phyloP scores from a whole-genome alignment of 1,140 invertebrate species.

The Thaumetopoea pityocampa region DNA sequence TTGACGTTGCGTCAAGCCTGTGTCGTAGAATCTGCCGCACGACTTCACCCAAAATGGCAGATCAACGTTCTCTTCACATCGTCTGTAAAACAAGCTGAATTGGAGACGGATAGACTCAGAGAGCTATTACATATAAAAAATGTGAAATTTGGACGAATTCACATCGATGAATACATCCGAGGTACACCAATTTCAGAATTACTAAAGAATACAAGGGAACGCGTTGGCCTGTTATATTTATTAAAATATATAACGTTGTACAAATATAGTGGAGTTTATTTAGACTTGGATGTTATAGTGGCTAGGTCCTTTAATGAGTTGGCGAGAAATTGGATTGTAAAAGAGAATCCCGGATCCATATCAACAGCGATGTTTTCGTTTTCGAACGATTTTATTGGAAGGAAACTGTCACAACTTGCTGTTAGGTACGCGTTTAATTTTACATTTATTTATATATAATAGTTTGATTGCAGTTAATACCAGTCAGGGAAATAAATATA shows the following conservation, averaged over 20 bases:
- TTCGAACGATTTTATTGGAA: conserved; percentile 74
- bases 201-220: conserved; percentile 47
- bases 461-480: background rate
- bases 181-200: conserved; percentile 25
- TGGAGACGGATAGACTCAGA: background rate
- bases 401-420: conserved; percentile 77
- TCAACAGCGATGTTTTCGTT: conserved; percentile 82
- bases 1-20: conserved; percentile 20
- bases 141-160: conserved; percentile 75
- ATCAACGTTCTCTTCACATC: conserved; percentile 21
- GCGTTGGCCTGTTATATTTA: conserved; percentile 80
- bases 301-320: conserved; percentile 79
- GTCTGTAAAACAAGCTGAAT: conserved; percentile 4
- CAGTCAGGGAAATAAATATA: background rate
- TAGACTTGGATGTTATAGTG: conserved; percentile 86
- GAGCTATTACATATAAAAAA: conserved; percentile 76
- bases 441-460: background rate
- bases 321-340: conserved; percentile 79
- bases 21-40: conserved; percentile 27
- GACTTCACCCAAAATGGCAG: conserved; percentile 9
- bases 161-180: conserved; percentile 63
- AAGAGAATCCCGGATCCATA: conserved; percentile 77
- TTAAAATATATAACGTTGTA: conserved; percentile 83
- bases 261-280: conserved; percentile 86
- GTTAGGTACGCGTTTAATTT: conserved; percentile 68